phyloP scores from a whole-genome alignment of 2,888 invertebrate genomes.

The Leptopilina syphax region DNA sequence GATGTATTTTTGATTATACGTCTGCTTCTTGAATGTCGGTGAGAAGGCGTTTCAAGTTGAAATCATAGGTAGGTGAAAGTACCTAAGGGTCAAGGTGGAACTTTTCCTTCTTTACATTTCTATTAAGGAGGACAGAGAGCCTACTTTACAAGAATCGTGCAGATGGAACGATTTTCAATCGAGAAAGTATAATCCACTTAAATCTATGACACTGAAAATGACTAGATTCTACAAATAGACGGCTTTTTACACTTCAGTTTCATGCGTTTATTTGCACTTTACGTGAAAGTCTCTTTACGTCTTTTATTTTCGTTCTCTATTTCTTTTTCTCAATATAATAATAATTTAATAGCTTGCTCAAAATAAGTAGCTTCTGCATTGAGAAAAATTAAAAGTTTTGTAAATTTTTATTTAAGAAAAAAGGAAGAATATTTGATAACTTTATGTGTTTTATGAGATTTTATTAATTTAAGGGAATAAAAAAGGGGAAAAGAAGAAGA shows the following conservation, averaged over 20 bases:
- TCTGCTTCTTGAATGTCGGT: too few relatives aligned
- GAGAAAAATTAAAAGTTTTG: too few relatives aligned
- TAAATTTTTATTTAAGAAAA: too few relatives aligned
- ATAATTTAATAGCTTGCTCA: too few relatives aligned
- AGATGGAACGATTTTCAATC: slow-evolving; percentile 13
- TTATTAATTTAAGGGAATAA: too few relatives aligned
- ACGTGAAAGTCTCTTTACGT: background rate
- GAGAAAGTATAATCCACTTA: slow-evolving; percentile 34
- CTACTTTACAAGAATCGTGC: slow-evolving; percentile 30
- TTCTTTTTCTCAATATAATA: too few relatives aligned
- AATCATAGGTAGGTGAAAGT: slow-evolving; percentile 33
- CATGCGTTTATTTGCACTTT: background rate
- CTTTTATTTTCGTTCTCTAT: background rate
- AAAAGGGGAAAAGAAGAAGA: too few relatives aligned
- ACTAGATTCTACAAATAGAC: background rate
- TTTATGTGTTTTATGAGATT: too few relatives aligned
- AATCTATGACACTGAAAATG: slow-evolving; percentile 18
- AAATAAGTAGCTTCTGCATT: too few relatives aligned
- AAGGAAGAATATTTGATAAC: too few relatives aligned
- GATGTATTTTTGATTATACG: too few relatives aligned
- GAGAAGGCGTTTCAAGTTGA: background rate
- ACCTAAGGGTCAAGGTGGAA: slow-evolving; percentile 32
- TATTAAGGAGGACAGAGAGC: slow-evolving; percentile 30
- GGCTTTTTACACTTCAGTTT: background rate
- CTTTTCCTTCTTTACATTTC: slow-evolving; percentile 29